Evolutionary conservation across 2,888 invertebrate genomes (phyloP), one percentile per base, ranked within the genome.

Genomic region (Cheilosia impressa): DNA sequence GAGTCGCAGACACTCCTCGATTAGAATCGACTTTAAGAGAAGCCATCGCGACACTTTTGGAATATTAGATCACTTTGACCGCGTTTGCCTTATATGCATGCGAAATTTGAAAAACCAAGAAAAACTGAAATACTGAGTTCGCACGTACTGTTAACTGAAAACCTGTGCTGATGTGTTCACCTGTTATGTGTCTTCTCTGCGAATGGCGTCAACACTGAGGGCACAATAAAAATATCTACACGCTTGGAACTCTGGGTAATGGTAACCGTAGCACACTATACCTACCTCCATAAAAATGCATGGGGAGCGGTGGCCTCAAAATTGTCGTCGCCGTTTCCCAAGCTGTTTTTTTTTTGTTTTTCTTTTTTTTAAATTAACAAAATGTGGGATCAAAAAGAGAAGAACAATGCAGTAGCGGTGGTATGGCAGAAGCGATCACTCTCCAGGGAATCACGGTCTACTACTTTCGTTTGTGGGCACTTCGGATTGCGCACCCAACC

Each of bases 361-460:
- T n/a, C n/a, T n/a, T 45, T 57, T 76, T 58, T 73, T 73, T 63
- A 41, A 84, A 79, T 58, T 72, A 50, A 73, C 78, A 75, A 84
- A 84, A 69, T 84, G 73, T 78, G 79, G 60, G 45, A 75, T 75
- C 75, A 57, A 84, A 63, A 78, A 71, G 57, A 73, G 57, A 60
- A 73, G 65, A 79, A 78, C 69, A 84, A 80, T 75, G 15, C 50
- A 58, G 57, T 53, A 66, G 47, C 13, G 2, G 38, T 55, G 43
- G 34, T 57, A 22, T 38, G 34, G 60, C 60, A 81, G 68, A 81
- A 77, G 85, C 81, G 85, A 81, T 85, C 85, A 72, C 76, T 85
- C 85, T 81, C 43, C 81, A 68, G 85, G 85, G 85, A 85, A 85
- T 85, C 76, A 85, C 85, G 85, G 85, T 85, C 85, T 85, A 85